Percentiles rank a stretch among this genome's conserved stretches.
Evolutionary conservation across 2,797 vertebrate genomes (phyloP).

Genomic region (Adrianichthys oophorus): DNA sequence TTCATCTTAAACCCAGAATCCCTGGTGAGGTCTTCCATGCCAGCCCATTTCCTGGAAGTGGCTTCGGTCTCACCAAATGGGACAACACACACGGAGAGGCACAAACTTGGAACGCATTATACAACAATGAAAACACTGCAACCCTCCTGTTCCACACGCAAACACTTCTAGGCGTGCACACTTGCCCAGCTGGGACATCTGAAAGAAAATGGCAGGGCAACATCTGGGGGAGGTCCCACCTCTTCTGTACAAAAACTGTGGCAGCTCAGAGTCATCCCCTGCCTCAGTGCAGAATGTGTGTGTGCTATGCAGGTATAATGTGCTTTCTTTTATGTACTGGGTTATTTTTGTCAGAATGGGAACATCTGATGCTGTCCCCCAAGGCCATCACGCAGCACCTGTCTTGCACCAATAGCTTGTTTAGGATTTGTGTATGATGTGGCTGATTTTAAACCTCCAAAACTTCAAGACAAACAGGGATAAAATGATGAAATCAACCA

Average conservation of each 20-base stretch:
- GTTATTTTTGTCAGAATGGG: constrained; percentile 25
- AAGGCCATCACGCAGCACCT: constrained; percentile 10
- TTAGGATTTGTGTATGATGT: constrained; percentile 3
- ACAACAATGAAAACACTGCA: constrained; percentile 55
- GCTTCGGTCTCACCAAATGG: constrained; percentile 68
- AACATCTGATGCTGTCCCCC: constrained; percentile 26
- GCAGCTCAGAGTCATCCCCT: constrained; percentile 56
- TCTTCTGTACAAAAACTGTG: constrained; percentile 51
- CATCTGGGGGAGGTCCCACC: constrained; percentile 62
- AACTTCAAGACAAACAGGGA: constrained; percentile 16
- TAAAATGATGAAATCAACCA: constrained; percentile 20
- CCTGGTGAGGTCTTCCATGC: constrained; percentile 70
- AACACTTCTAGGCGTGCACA: constrained; percentile 29
- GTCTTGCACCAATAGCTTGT: constrained; percentile 3
- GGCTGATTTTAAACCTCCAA: constrained; percentile 20
- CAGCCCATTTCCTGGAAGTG: constrained; percentile 78
- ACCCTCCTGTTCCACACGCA: constrained; percentile 51
- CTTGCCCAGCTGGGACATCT: constrained; percentile 58
- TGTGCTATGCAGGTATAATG: constrained; percentile 31
- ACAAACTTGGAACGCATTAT: constrained; percentile 51
- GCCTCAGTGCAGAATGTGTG: constrained; percentile 29
- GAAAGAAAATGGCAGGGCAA: constrained; percentile 70
- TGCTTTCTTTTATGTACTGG: constrained; percentile 17
- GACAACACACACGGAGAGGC: constrained; percentile 39
- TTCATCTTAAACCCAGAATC: constrained; percentile 73